Conservation (phyloP, 2,113 vertebrate genomes). For the Rhea pennata region DNA sequence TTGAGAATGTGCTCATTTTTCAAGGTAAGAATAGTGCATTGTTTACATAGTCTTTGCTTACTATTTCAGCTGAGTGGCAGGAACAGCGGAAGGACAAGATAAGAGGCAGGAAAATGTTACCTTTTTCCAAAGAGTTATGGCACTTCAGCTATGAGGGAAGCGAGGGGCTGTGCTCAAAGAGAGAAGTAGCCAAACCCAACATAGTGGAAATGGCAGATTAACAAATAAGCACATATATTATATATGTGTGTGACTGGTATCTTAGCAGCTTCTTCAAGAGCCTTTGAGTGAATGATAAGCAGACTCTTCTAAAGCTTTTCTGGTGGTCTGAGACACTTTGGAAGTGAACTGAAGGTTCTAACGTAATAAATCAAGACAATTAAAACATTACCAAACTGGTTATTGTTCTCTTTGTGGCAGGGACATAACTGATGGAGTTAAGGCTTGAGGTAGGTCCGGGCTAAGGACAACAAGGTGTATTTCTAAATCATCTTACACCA, state of each 20-base stretch:
- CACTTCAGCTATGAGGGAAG: not conserved
- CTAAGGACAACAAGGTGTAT: not conserved
- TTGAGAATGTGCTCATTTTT: not conserved
- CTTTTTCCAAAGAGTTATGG: not conserved
- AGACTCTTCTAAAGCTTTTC: not conserved
- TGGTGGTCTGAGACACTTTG: not conserved
- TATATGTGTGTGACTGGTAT: not conserved
- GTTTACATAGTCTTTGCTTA: not conserved
- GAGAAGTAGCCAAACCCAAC: not conserved
- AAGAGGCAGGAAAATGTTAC: not conserved
- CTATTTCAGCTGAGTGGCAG: not conserved
- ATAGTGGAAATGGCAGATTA: not conserved
- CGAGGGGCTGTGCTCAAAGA: not conserved
- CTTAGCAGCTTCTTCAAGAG: not conserved
- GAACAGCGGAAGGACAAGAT: not conserved
- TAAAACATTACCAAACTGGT: not conserved
- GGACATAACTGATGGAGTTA: not conserved
- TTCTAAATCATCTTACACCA: not conserved
- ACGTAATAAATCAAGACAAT: not conserved
- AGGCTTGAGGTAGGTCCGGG: not conserved
- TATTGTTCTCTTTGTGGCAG: not conserved
- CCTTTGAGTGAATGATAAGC: not conserved
- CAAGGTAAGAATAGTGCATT: not conserved
- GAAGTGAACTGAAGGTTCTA: not conserved
- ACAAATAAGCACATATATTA: not conserved